Conservation (phyloP, 2,113 vertebrate genomes). For the Ciconia maguari region DNA sequence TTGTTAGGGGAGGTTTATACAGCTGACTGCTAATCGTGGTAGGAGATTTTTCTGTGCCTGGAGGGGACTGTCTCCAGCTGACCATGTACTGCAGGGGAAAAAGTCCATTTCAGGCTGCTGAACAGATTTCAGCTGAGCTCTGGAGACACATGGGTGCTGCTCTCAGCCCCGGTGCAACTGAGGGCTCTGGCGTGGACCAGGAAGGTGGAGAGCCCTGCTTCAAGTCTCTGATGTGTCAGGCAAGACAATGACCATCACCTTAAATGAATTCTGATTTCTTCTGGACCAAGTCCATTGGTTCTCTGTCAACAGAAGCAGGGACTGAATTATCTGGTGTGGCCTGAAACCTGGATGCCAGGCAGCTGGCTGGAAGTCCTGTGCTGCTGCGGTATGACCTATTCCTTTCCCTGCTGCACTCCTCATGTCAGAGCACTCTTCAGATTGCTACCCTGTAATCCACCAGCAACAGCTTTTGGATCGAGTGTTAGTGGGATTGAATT, state of each 20-base stretch:
- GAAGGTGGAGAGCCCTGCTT: background rate
- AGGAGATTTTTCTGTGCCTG: background rate
- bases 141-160: background rate
- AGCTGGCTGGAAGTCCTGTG: background rate
- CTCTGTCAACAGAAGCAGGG: background rate
- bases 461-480: background rate
- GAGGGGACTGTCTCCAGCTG: background rate
- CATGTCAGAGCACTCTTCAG: background rate
- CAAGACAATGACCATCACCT: background rate
- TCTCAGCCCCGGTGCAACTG: rapidly evolving
- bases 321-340: background rate
- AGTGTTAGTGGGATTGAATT: background rate
- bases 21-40: background rate
- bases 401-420: background rate
- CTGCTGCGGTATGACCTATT: rapidly evolving
- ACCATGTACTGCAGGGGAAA: background rate
- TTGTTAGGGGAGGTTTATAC: background rate
- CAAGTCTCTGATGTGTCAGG: background rate
- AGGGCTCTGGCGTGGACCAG: background rate
- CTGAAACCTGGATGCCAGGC: background rate
- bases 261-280: background rate
- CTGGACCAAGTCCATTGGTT: background rate
- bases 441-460: background rate
- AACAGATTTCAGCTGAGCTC: background rate
- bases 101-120: background rate